Evolutionary conservation across 2,797 vertebrate species (phyloP), one percentile per base, ranked within the genome.

Genomic region (Myripristis murdjan): DNA sequence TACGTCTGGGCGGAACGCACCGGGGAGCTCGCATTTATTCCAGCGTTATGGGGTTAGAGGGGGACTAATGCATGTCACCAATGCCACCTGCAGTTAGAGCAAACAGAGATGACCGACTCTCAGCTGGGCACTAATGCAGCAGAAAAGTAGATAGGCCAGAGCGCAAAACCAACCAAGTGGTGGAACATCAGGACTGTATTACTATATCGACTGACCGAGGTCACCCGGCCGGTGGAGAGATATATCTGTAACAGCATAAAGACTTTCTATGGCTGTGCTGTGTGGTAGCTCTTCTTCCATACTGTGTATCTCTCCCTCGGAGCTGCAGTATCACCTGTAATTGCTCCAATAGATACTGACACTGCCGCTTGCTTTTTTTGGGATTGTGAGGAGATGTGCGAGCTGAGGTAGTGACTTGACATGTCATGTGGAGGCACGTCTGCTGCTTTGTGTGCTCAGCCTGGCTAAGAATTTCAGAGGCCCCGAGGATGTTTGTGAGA

Each of bases 71-170:
- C 55, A 58, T 79, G 82, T 90, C 87, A 75, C 82, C 46, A 26
- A 79, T 76, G 83, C 81, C 89, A 87, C 91, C 92, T 87, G 88
- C 81, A 75, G 89, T 73, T 57, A 75, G 47, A 74, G 74, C 67
- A 84, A 89, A 86, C 82, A 70, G 57, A 64, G 79, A 64, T 74
- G 73, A 81, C 73, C 63, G n/a, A 41, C 55, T 16, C 83, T 79
- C 87, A 84, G 83, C 71, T 79, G 78, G 79, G 54, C 59, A 60
- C 69, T 69, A 69, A 83, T 65, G 71, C 61, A 33, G 75, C 58
- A 53, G 44, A 35, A 56, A 71, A 75, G 23, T 37, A 28, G 2
- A 6, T 9, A 71, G 52, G 44, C 39, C 18, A 9, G 37, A 61
- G 55, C 8, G 22, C 11, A 31, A 7, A 47, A 33, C 47, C 23